Evolutionary conservation across 2,888 invertebrate genomes (phyloP).

Genomic region (Tyria jacobaeae): DNA sequence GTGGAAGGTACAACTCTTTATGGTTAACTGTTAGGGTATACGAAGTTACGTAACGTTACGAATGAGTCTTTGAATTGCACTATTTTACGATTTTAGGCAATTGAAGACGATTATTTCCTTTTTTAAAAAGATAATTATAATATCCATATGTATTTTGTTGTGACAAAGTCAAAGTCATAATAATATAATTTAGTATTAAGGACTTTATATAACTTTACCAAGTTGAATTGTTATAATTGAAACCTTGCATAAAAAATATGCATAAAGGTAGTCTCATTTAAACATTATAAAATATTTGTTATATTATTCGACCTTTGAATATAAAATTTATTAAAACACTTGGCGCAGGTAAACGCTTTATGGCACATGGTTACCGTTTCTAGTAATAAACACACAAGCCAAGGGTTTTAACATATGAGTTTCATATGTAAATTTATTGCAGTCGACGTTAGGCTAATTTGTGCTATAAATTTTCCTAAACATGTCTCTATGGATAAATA

Average conservation of each 20-base stretch:
- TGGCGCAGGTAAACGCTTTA: slow-evolving; percentile 39
- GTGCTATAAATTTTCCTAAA: slow-evolving; percentile 77
- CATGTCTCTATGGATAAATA: slow-evolving; percentile 73
- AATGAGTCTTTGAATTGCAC: too few species aligned
- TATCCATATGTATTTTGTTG: too few species aligned
- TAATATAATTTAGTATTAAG: neutral
- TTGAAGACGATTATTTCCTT: too few species aligned
- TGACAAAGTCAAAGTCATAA: too few species aligned
- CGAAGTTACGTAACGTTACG: too few species aligned
- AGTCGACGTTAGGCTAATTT: slow-evolving; percentile 80
- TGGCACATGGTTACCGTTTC: slow-evolving; percentile 47
- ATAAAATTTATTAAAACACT: slow-evolving; percentile 34
- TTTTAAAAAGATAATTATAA: too few species aligned
- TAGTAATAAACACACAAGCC: slow-evolving; percentile 57
- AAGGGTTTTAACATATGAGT: slow-evolving; percentile 79
- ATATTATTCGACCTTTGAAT: slow-evolving; percentile 18
- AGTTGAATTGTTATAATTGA: neutral
- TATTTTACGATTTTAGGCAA: too few species aligned
- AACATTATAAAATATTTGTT: slow-evolving; percentile 6
- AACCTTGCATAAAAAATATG: neutral
- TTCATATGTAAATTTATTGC: slow-evolving; percentile 85
- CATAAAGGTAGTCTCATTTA: neutral
- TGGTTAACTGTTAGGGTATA: too few species aligned
- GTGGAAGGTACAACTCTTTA: too few species aligned
- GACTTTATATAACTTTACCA: neutral